These are phyloP conservation scores for Sebastes itinus DNA, from an alignment of 2,797 vertebrate genomes.

Conservation along the genomic window DNA sequence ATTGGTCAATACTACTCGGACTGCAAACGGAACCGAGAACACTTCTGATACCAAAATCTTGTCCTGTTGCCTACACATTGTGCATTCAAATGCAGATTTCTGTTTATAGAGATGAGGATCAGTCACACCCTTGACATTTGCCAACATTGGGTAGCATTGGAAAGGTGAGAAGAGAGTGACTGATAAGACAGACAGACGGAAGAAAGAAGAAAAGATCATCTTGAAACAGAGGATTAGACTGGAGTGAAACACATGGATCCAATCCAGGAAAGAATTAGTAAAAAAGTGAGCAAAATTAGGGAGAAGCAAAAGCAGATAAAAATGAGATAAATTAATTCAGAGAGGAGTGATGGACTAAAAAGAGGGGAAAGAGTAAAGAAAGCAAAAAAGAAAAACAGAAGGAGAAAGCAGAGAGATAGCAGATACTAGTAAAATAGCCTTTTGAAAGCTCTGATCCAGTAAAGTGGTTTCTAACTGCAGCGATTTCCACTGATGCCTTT, in stretches of 20 bases:
- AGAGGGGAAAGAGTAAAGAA: neutral
- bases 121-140: neutral
- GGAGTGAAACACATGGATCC: neutral
- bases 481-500: conserved; percentile 15
- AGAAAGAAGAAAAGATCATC: neutral
- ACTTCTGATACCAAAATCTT: neutral
- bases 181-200: neutral
- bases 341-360: neutral
- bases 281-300: neutral
- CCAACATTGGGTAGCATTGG: neutral
- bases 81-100: neutral
- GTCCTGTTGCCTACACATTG: neutral
- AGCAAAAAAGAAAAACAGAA: neutral
- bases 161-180: neutral
- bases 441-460: conserved; percentile 11
- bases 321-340: neutral
- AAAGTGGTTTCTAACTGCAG: conserved; percentile 11
- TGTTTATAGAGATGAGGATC: neutral
- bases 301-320: neutral
- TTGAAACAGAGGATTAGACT: neutral
- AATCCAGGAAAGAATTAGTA: neutral
- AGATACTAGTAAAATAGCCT: neutral
- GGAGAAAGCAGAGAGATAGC: neutral
- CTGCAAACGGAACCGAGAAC: neutral
- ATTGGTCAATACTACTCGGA: neutral